Evolutionary conservation across 2,888 invertebrate species (phyloP).

Genomic region (Gnatocerus cornutus): DNA sequence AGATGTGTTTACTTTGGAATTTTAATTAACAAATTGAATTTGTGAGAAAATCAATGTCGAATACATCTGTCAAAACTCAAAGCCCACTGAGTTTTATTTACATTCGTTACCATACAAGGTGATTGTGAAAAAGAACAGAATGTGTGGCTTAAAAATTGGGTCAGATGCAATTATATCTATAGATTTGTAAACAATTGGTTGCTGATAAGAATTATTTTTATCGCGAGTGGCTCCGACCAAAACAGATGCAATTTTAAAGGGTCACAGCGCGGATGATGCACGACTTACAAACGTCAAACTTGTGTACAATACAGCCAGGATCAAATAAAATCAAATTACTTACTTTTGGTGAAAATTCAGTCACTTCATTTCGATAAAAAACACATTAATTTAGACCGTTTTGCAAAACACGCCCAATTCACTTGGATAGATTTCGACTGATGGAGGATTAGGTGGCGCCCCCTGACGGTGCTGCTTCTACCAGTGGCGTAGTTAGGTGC

Average conservation of each 20-base stretch:
- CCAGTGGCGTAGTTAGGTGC: slow-evolving; percentile 54
- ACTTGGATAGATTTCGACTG: slow-evolving; percentile 65
- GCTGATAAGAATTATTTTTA: slow-evolving; percentile 39
- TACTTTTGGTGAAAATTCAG: slow-evolving; percentile 63
- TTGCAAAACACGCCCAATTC: slow-evolving; percentile 69
- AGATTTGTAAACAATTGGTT: slow-evolving; percentile 17
- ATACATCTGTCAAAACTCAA: slow-evolving; percentile 52
- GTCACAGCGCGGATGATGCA: slow-evolving; percentile 48
- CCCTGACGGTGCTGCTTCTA: slow-evolving; percentile 53
- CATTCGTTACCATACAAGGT: slow-evolving; percentile 45
- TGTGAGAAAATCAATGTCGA: slow-evolving; percentile 44
- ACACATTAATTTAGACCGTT: slow-evolving; percentile 64
- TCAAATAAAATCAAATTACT: slow-evolving; percentile 51
- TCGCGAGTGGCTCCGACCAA: slow-evolving; percentile 47
- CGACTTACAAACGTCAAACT: slow-evolving; percentile 40
- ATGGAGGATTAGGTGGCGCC: slow-evolving; percentile 56
- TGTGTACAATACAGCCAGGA: slow-evolving; percentile 20
- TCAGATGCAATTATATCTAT: slow-evolving; percentile 4
- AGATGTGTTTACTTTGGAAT: not conserved
- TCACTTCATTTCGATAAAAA: slow-evolving; percentile 66
- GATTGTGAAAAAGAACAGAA: slow-evolving; percentile 3
- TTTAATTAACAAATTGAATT: slow-evolving; percentile 28
- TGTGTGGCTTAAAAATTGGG: not conserved
- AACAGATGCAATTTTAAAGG: slow-evolving; percentile 64
- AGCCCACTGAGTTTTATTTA: slow-evolving; percentile 47